Evolutionary conservation across 2,797 vertebrate species (phyloP).

Genomic region (Stomatorhinus walkeri): DNA sequence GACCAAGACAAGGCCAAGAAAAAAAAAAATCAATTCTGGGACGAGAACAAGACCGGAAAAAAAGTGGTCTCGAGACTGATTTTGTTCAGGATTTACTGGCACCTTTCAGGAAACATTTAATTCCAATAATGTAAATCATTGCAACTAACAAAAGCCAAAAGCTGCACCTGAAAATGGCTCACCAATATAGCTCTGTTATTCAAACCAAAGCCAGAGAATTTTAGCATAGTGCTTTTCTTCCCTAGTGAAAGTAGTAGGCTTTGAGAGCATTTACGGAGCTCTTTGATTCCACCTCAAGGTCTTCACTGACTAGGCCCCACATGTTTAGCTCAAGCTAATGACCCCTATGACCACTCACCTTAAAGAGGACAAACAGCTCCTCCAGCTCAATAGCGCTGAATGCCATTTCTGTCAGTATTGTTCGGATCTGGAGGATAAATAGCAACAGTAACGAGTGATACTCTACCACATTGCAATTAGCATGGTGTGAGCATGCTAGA

Average conservation of each 20-base stretch:
- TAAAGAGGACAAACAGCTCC: constrained; percentile 90
- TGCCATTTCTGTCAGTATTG: constrained; percentile 88
- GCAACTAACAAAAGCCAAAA: neutral
- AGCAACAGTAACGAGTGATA: neutral
- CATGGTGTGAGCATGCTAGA: neutral
- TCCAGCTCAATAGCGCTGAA: constrained; percentile 89
- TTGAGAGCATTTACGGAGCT: neutral
- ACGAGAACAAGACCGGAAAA: neutral
- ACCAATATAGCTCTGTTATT: neutral
- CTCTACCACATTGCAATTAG: constrained; percentile 78
- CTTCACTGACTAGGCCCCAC: neutral
- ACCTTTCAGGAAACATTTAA: neutral
- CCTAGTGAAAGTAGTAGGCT: neutral
- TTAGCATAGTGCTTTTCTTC: neutral
- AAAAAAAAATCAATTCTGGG: neutral
- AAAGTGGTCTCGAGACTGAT: neutral
- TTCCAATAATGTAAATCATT: neutral
- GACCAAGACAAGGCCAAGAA: neutral
- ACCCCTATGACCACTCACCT: constrained; percentile 62
- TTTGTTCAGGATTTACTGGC: neutral
- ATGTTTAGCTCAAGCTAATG: neutral
- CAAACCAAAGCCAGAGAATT: neutral
- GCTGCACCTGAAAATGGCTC: neutral
- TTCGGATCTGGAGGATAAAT: constrained; percentile 71
- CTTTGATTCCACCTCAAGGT: neutral